Evolutionary conservation across 1,140 invertebrate genomes (phyloP).

Genomic region (Drosophila insularis): DNA sequence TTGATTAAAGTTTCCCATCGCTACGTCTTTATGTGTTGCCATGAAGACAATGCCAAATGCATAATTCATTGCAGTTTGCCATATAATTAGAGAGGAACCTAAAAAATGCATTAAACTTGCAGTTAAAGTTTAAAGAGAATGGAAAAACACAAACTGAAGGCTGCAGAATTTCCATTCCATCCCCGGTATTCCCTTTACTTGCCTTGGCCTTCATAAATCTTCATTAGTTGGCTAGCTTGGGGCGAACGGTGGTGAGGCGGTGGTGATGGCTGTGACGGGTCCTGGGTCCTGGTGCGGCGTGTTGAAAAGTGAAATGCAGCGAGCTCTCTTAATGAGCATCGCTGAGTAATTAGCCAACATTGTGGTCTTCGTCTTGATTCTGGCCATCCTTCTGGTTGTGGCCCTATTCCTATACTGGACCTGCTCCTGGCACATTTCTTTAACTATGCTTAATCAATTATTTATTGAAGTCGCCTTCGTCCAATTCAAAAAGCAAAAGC

Average conservation of each 20-base stretch:
- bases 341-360: conserved; percentile 80
- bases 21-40: conserved; percentile 23
- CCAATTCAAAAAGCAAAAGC: conserved; percentile 3
- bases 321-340: conserved; percentile 72
- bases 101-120: conserved; percentile 75
- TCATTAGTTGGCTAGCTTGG: conserved; percentile 48
- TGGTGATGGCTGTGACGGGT: background rate
- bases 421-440: conserved; percentile 32
- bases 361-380: conserved; percentile 54
- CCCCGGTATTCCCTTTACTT: conserved; percentile 43
- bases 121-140: conserved; percentile 29
- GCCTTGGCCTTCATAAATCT: conserved; percentile 72
- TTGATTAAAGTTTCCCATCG: conserved; percentile 72
- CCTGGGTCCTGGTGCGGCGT: conserved; percentile 55
- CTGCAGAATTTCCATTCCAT: conserved; percentile 2
- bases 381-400: background rate
- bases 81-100: conserved; percentile 67
- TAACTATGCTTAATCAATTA: conserved; percentile 71
- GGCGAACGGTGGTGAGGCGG: background rate
- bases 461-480: conserved; percentile 61
- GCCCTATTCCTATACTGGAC: conserved; percentile 5
- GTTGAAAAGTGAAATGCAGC: conserved; percentile 79
- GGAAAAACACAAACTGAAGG: conserved; percentile 5
- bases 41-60: conserved; percentile 71
- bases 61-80: conserved; percentile 76